Evolutionary conservation across 2,888 invertebrate species (phyloP), one percentile per base, ranked within the genome.

Genomic region (Cabera pusaria): DNA sequence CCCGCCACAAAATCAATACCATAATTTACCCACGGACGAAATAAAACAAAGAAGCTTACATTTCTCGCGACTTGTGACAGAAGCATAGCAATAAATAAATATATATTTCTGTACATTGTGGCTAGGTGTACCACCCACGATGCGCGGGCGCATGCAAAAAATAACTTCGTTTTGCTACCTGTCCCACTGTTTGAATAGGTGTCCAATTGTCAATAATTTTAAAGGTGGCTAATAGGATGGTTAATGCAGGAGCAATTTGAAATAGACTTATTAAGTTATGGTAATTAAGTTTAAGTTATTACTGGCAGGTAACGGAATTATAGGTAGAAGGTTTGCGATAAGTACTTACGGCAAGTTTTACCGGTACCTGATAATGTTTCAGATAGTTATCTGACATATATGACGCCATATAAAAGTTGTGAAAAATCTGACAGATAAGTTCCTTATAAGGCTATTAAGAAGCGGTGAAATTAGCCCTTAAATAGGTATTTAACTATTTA

Each of bases 71-170:
- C 56, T 59, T 48, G 52, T 64, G 70, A 66, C 59, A 55, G 66
- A 61, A 64, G 66, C 70, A 51, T 28, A 35, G 47, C 39, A 47
- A 69, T 69, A 67, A 67, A 70, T 67, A 65, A 59, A 65, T 69
- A 57, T 55, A 59, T 42, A 37, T 53, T 58, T 56, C 62, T 61
- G 57, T 47, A 54, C 52, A 49, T 56, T 67, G 59, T 58, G 48
- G 54, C 52, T 59, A 55, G 14, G 20, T 28, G 2, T 40, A 55
- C 67, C 70, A 71, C 72, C 72, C 70, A 69, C 66, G 43, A 41
- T 25, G 68, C 56, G 72, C 46, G 16, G 3, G 52, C 64, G 67
- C 59, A 62, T 66, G 70, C 72, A 70, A 69, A 71, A 69, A 69
- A 64, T 55, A 40, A 49, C 55, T 37, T 29, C 21, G 22, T 47